Conservation (phyloP, 92 coral and sea anemone species). For the Desmophyllum pertusum region DNA sequence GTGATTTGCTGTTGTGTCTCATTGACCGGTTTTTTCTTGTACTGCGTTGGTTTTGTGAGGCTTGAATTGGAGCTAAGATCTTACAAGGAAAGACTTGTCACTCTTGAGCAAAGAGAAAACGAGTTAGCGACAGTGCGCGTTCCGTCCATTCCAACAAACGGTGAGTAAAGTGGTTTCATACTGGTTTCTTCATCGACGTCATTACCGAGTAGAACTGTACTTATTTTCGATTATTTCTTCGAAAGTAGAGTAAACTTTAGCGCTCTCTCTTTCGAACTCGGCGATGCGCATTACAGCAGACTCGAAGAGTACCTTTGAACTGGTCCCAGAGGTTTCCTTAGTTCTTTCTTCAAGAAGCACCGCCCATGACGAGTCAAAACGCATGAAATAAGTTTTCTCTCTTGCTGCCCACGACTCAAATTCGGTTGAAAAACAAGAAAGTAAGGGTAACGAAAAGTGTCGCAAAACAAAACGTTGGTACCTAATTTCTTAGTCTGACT, state of each 20-base stretch:
- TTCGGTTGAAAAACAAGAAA: no score
- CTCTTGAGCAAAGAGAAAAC: neutral
- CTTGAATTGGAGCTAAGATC: neutral
- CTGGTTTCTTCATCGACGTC: neutral
- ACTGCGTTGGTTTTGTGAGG: conserved; percentile 6
- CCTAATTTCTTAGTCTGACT: no score
- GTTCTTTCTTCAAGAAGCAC: no score
- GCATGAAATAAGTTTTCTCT: no score
- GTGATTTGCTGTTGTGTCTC: conserved; percentile 2
- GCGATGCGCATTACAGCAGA: no score
- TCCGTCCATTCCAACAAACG: neutral
- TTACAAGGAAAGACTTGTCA: neutral
- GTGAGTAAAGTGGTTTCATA: neutral
- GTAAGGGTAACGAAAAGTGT: no score
- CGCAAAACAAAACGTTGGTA: no score
- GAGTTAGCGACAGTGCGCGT: neutral
- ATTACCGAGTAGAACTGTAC: neutral
- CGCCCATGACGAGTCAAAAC: no score
- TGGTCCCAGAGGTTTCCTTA: no score
- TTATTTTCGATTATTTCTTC: neutral
- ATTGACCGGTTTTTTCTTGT: neutral
- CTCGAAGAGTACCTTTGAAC: no score
- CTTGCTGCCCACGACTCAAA: no score
- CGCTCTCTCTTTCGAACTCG: neutral
- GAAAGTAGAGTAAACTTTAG: neutral